Base-by-base conservation (phyloP, 2,113 vertebrate genomes). In the Halichoeres trimaculatus region DNA sequence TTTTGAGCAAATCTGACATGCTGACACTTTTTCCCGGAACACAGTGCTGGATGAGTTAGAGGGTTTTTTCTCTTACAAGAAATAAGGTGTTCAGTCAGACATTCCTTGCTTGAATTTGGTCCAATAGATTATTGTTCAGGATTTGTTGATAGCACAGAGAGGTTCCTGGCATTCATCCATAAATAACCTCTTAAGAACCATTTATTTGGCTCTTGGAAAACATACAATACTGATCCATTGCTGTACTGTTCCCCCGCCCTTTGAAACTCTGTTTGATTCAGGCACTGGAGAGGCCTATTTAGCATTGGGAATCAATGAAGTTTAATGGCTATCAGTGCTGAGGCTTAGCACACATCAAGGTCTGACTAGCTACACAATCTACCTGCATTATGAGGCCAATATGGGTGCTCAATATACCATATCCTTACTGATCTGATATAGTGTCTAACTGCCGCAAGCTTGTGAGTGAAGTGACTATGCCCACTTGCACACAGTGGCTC, bases 271-370 rank as follows among this genome's bases (percentile, higher is more conserved):
- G 54, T 84, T 85, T 81, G 66, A 86, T 72, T 83, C 79, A 74
- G 52, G 11, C 62, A 66, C 47, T 63, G 26, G 12, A 75, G 52
- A 81, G 73, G 67, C 26, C 55, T 74, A 52, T 71, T 85, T 75
- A 71, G 41, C 23, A 43, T 19, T 41, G 23, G 36, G 36, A 86
- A 83, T 92, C 87, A 80, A 90, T 88, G 57, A 63, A 30, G 56
- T 85, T 74, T 84, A 88, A 84, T 77, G 59, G 30, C 65, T 76
- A 80, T 85, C 74, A 72, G 45, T 64, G 68, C 36, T 47, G 23
- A 70, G 68, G 78, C 76, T 85, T 70, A 72, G 66, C 40, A 45
- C 38, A 78, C 60, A 77, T 86, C 77, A 78, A 83, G 36, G 51
- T 52, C 61, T 66, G 59, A 79, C 61, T 74, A 72, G 80, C 50